A percentile compares a stretch with the other conserved stretches of the same genome.
Evolutionary conservation across 1,140 invertebrate species (phyloP).

Genomic region (Pachypsylla venusta): DNA sequence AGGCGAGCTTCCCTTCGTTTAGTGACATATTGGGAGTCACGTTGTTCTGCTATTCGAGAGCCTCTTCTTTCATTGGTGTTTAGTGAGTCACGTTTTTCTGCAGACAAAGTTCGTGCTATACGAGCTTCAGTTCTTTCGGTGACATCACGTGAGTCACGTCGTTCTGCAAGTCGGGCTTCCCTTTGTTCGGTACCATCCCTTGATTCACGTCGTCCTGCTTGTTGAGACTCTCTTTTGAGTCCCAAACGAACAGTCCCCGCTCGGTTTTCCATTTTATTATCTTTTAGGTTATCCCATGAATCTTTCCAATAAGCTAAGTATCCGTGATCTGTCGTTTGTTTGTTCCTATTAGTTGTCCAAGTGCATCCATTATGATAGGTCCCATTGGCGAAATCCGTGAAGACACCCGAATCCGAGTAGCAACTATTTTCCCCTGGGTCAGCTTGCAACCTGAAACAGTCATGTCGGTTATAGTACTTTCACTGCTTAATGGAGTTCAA

Average conservation of each 20-base stretch:
- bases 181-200: background rate
- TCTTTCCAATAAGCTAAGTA: no score
- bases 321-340: no score
- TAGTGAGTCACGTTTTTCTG: constrained; percentile 11
- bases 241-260: background rate
- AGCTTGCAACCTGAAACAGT: constrained; percentile 3
- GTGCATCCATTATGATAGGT: background rate
- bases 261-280: background rate
- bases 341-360: background rate
- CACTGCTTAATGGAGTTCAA: background rate
- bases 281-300: background rate
- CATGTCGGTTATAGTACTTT: constrained; percentile 2
- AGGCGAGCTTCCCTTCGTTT: background rate
- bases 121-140: background rate
- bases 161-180: background rate
- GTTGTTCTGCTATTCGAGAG: background rate
- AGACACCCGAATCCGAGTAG: background rate
- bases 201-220: background rate
- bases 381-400: background rate
- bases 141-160: background rate
- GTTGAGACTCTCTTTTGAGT: background rate
- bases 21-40: background rate
- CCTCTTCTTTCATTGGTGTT: background rate
- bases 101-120: background rate
- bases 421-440: constrained; percentile 1